Base-by-base conservation (phyloP, 2,113 vertebrate species). In the Himantopus leucocephalus region DNA sequence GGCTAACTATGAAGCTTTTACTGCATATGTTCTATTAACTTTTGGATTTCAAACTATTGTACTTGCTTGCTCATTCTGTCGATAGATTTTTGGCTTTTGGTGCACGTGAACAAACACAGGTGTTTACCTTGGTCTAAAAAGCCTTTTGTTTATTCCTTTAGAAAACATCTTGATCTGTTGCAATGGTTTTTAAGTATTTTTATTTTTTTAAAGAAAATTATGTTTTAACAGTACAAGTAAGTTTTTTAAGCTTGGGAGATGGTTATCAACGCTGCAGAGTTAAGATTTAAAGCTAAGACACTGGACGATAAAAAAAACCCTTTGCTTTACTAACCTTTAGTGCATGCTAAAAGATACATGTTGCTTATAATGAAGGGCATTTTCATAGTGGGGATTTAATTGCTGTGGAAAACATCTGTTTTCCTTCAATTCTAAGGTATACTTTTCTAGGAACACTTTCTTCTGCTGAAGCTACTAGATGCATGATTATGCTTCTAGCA, bases 1-100 rank as follows among this genome's bases (percentile, higher is more conserved):
- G 97, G 98, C 98, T 99, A 99, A 98, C 98, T 97, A 95, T 94
- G 92, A 95, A 95, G 96, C 96, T 98, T 98, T 96, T 97, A 96
- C 97, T 98, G 91, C 97, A 91, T 95, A 94, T 75, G 91, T 98
- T 97, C 92, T 93, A 97, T 98, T 98, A 98, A 98, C 98, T 97
- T 94, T 73, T 85, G 83, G 66, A 94, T 98, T 98, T 94, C 73
- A 93, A 96, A 95, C 96, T 98, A 59, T 97, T 35, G 22, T 89
- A 96, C 94, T 96, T 96, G 97, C 98, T 98, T 98, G 96, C 97
- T 97, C 91, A 56, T 97, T 97, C 97, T 95, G 53, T 95, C 50
- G 21, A 73, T 60, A 91, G 43, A 88, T 92, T 92, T 97, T 70
- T 84, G 94, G 77, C 94, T 97, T 88, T 82, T 70, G 83, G 79